Base-by-base conservation (phyloP, 2,797 vertebrate species). In the Catharus ustulatus region DNA sequence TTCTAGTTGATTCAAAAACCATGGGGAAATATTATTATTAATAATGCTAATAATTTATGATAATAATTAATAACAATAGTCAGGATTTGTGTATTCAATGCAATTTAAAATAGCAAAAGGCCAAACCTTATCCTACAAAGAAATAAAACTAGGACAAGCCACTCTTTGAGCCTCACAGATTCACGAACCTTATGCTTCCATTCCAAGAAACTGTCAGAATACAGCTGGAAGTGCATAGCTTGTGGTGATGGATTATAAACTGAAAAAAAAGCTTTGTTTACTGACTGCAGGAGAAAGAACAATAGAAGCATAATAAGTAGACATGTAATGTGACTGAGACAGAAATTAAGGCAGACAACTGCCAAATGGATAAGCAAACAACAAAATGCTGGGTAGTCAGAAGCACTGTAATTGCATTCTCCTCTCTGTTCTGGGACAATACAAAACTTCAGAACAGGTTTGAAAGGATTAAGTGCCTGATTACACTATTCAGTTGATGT, bases 181-280 rank as follows among this genome's bases (percentile, higher is more conserved):
- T 40, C 43, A 36, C 4, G 6, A 75, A 84, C 10, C 3, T 59
- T 46, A 55, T 7, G 26, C 51, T 86, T 72, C 49, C 40, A 62
- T 51, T 86, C 86, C 84, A 92, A 93, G 43, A 81, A 95, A 52
- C 5, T 78, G 73, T 78, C 86, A 86, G 40, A 89, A 40, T 22
- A 29, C 19, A 86, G 36, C 62, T 73, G 62, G 68, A 81, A 91
- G 48, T 27, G 5, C 54, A 90, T 67, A 71, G 30, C 66, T 71
- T 57, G 38, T 90, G 57, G 30, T 64, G 58, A 46, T 51, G 71
- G 54, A 69, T 87, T 89, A 62, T 55, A 87, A 94, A 88, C 22
- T 48, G 21, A 66, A 78, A 79, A 76, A 88, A 89, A 43, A 40
- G 17, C 13, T 90, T 58, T 93, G 30, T 74, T 94, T 93, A 81